Conservation (phyloP, 2,797 vertebrate genomes). For the Chelon labrosus region DNA sequence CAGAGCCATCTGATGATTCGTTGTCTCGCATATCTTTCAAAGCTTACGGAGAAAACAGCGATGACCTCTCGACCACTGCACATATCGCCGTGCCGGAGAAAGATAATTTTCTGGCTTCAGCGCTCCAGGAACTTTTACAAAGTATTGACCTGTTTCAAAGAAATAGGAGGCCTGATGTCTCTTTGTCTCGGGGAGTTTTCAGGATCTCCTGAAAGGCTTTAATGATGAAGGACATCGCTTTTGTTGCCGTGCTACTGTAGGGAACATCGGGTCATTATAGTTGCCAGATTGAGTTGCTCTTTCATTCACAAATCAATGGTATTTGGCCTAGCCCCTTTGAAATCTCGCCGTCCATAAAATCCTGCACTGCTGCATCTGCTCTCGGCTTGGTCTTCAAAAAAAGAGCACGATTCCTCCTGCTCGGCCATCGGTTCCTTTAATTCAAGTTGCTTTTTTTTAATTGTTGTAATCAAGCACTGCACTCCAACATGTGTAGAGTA, state of each 20-base stretch:
- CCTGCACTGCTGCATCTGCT: slow-evolving; percentile 32
- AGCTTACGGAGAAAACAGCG: slow-evolving; percentile 56
- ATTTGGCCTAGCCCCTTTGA: slow-evolving; percentile 39
- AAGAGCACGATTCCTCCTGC: slow-evolving; percentile 19
- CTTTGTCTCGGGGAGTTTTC: neutral
- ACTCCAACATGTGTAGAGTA: neutral
- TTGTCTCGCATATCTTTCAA: slow-evolving; percentile 64
- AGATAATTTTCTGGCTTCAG: slow-evolving; percentile 49
- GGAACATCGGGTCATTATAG: slow-evolving; percentile 27
- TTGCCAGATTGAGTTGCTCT: slow-evolving; percentile 52
- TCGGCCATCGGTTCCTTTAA: slow-evolving; percentile 7
- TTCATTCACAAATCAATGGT: slow-evolving; percentile 53
- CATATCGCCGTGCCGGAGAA: slow-evolving; percentile 35
- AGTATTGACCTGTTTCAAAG: slow-evolving; percentile 42
- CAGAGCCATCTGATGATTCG: slow-evolving; percentile 51
- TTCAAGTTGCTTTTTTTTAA: slow-evolving; percentile 12
- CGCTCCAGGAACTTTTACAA: slow-evolving; percentile 31
- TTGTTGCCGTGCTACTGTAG: slow-evolving; percentile 37
- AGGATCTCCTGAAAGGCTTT: slow-evolving; percentile 34
- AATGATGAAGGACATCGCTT: slow-evolving; percentile 47
- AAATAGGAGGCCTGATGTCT: neutral
- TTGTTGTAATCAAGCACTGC: slow-evolving; percentile 14
- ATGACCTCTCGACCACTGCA: slow-evolving; percentile 56
- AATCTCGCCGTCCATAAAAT: slow-evolving; percentile 45
- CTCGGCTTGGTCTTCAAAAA: slow-evolving; percentile 42